Base-by-base conservation (phyloP, 2,888 invertebrate genomes). In the Caradrina kadenii region DNA sequence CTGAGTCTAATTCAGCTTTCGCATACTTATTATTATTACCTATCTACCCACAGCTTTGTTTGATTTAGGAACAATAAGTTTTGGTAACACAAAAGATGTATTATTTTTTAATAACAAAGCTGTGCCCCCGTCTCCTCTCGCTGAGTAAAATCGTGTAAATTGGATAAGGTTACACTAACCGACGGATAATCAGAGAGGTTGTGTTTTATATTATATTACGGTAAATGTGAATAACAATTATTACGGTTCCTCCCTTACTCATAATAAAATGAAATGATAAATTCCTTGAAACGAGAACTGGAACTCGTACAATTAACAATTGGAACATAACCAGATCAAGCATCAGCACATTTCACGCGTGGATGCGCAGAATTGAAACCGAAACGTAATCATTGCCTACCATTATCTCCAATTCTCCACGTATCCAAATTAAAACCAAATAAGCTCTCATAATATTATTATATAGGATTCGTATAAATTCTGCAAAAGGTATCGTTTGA, bases 401-500 rank as follows among this genome's bases (percentile, higher is more conserved):
- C 35, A 35, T 35, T 35, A 35, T 35, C 35, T 35, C 8, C 35
- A 35, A 35, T 35, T 61, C 22, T 63, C 21, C 35, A 50, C 26
- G 53, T 55, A 42, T 60, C 10, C 42, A 74, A 77, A 76, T 73
- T 70, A 63, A 81, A 83, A 67, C 54, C 58, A 73, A 82, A 81
- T 83, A 78, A 49, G 19, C 45, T 67, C n/a, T 52, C n/a, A 63
- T 69, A 63, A 74, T 75, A 71, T 68, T 68, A 69, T 65, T 64
- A 54, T 50, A 68, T 62, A 62, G 58, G 56, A 67, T 74, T 73
- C 70, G 17, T 68, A 81, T 61, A 73, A 69, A 83, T 78, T 58
- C 59, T 55, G 49, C 68, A 82, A 86, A 87, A 86, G 88, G 90
- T 87, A 88, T 91, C 90, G 88, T 92, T 90, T 90, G 88, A 92